Evolutionary conservation across 2,888 invertebrate species (phyloP).

Genomic region (Rotaria macrura): DNA sequence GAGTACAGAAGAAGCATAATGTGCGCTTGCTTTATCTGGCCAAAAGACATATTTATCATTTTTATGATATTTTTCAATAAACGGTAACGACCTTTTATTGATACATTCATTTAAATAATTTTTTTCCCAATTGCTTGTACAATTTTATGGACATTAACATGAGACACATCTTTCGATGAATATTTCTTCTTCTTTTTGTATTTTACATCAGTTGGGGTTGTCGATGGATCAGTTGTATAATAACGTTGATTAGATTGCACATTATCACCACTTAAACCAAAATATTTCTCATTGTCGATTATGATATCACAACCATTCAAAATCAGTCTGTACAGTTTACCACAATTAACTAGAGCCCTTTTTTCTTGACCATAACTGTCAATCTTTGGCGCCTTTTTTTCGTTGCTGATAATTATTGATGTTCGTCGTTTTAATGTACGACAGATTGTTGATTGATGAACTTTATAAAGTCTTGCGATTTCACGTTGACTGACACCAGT

Average conservation of each 20-base stretch:
- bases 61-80: not conserved
- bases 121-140: not conserved
- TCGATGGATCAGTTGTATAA: no score
- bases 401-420: not conserved
- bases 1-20: not conserved
- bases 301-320: no score
- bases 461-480: no score
- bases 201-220: not conserved
- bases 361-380: not conserved
- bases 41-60: no score
- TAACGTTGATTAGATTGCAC: no score
- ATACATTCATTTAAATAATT: constrained; percentile 14
- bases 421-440: not conserved
- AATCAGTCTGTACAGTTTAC: no score
- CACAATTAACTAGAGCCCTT: not conserved
- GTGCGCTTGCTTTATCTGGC: not conserved
- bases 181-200: not conserved
- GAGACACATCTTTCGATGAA: not conserved
- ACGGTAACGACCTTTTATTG: not conserved
- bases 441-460: not conserved
- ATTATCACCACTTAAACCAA: no score
- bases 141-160: not conserved
- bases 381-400: not conserved
- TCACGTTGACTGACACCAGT: not conserved
- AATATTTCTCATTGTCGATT: no score